These are phyloP conservation scores for Eunapius fragilis DNA, from an alignment of 37 sponge, comb jelly and placozoan genomes.

Conservation along the genomic window DNA sequence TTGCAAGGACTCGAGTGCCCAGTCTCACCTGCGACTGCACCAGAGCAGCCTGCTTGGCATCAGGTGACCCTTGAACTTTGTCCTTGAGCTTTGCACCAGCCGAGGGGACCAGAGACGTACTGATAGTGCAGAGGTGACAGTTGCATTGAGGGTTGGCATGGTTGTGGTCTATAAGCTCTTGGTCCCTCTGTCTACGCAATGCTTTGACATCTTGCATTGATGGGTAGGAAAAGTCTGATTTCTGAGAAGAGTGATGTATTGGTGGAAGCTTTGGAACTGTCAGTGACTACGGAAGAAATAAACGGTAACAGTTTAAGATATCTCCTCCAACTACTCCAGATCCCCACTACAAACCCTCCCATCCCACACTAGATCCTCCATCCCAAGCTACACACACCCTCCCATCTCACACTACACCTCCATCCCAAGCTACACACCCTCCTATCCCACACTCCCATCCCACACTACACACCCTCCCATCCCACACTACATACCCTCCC, in stretches of 20 bases:
- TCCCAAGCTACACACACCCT: too few relatives aligned
- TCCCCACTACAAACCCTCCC: too few relatives aligned
- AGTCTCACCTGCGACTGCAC: conserved; percentile 42
- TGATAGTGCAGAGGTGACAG: conserved; percentile 58
- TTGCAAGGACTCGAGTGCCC: conserved; percentile 73
- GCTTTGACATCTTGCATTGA: conserved; percentile 32
- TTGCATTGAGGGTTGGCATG: conserved; percentile 60
- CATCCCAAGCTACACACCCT: too few relatives aligned
- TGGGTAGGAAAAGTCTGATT: conserved; percentile 30
- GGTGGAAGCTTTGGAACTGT: conserved; percentile 74
- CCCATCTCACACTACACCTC: too few relatives aligned
- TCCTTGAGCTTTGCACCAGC: too few relatives aligned
- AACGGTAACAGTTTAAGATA: not conserved
- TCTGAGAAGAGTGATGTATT: not conserved
- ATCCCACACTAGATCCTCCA: too few relatives aligned
- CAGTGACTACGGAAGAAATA: conserved; percentile 21
- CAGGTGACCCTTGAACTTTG: too few relatives aligned
- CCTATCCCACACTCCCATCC: too few relatives aligned
- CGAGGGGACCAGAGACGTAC: not conserved
- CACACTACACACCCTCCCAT: too few relatives aligned
- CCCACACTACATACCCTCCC: too few relatives aligned
- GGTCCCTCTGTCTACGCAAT: conserved; percentile 21
- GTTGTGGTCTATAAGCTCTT: conserved; percentile 31
- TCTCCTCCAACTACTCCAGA: too few relatives aligned
- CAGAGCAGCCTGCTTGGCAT: conserved; percentile 2